Percentiles rank a stretch among this genome's conserved stretches.
phyloP scores from a whole-genome alignment of 1,140 invertebrate species.

The Lasioglossum baleicum region DNA sequence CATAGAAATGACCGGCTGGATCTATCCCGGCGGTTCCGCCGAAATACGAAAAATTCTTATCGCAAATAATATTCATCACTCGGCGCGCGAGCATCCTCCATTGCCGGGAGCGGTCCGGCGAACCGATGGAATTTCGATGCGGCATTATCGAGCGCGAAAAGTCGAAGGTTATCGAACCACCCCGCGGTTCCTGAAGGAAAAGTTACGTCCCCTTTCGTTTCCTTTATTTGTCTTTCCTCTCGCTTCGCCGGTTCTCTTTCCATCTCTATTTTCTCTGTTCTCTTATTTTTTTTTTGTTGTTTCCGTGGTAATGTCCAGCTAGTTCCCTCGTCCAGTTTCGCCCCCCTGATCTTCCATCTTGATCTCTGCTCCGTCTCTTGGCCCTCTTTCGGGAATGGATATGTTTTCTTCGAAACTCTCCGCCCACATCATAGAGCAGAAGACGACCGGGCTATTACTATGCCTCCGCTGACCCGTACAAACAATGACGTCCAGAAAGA shows the following conservation, averaged over 20 bases:
- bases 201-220: background rate
- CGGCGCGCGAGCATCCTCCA: background rate
- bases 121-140: conserved; percentile 59
- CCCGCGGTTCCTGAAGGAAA: background rate
- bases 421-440: conserved; percentile 20
- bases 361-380: background rate
- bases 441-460: conserved; percentile 48
- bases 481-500: conserved; percentile 65
- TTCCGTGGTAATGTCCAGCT: conserved; percentile 22
- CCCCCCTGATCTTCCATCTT: no score
- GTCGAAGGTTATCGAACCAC: conserved; percentile 32
- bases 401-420: conserved; percentile 54
- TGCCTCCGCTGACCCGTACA: conserved; percentile 56
- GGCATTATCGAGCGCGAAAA: conserved; percentile 52
- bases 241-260: no score
- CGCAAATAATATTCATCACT: conserved; percentile 69
- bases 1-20: conserved; percentile 67
- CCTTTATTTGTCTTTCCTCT: conserved; percentile 17
- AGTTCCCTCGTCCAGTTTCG: background rate
- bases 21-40: conserved; percentile 14
- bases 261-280: no score
- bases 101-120: background rate
- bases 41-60: conserved; percentile 71
- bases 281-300: no score
- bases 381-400: conserved; percentile 46